These are phyloP conservation scores for Rotaria macrura DNA, from an alignment of 2,888 invertebrate genomes.

Conservation along the genomic window DNA sequence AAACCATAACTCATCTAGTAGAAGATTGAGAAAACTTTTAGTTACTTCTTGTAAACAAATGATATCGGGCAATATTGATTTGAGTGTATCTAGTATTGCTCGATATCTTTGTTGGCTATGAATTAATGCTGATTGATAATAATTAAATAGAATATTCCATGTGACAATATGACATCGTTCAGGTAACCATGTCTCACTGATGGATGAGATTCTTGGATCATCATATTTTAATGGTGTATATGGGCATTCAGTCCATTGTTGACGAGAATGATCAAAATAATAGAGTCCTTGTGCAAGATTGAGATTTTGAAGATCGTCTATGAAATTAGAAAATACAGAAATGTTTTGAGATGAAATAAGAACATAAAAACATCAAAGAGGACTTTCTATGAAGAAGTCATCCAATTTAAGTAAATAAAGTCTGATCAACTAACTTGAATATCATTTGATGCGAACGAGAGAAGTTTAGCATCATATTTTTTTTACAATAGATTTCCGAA, in stretches of 20 bases:
- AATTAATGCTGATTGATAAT: background rate
- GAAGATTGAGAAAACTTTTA: background rate
- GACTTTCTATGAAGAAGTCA: too few species aligned
- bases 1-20: background rate
- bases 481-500: too few species aligned
- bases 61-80: background rate
- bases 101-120: background rate
- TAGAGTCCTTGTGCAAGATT: background rate
- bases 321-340: too few species aligned
- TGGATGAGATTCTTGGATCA: background rate
- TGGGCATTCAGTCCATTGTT: background rate
- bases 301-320: background rate
- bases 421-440: too few species aligned
- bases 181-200: background rate
- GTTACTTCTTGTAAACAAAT: background rate
- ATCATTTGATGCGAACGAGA: too few species aligned
- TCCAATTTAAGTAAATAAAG: too few species aligned
- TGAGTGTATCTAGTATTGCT: background rate
- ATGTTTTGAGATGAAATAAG: too few species aligned
- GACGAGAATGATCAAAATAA: background rate
- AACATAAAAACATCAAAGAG: too few species aligned
- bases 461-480: too few species aligned
- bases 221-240: background rate
- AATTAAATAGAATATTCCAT: constrained; percentile 1
- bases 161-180: background rate